phyloP scores from a whole-genome alignment of 2,888 invertebrate species.

The Caenorhabditis sp. region DNA sequence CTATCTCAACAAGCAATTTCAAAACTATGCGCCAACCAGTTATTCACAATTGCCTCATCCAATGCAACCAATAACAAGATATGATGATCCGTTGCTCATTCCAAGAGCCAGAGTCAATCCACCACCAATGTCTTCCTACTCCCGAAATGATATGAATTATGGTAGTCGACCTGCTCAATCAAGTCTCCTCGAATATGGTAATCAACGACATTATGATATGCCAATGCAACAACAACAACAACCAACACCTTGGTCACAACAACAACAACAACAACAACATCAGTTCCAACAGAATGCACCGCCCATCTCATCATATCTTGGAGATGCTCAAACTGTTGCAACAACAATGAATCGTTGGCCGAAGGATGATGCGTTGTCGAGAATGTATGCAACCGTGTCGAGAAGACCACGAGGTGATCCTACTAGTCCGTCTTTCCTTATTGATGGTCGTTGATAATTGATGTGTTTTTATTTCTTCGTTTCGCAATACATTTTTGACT shows the following conservation, averaged over 20 bases:
- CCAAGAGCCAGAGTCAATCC: background rate
- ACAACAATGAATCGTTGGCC: constrained; percentile 29
- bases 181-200: constrained; percentile 64
- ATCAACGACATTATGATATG: constrained; percentile 39
- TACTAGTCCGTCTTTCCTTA: constrained; percentile 45
- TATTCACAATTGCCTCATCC: constrained; percentile 24
- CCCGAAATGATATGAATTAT: constrained; percentile 66
- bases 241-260: constrained; percentile 12
- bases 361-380: constrained; percentile 50
- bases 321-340: background rate
- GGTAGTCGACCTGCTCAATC: constrained; percentile 62
- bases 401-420: constrained; percentile 39
- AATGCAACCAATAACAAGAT: constrained; percentile 39
- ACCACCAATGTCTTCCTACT: constrained; percentile 43
- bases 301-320: background rate
- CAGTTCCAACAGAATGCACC: too few species aligned
- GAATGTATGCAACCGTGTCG: constrained; percentile 55
- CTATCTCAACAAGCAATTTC: constrained; percentile 68
- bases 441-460: constrained; percentile 46
- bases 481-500: constrained; percentile 3
- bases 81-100: constrained; percentile 39
- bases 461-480: background rate
- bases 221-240: constrained; percentile 15
- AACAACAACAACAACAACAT: constrained; percentile 35
- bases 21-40: constrained; percentile 6